phyloP scores from a whole-genome alignment of 2,888 invertebrate species.

The Thalpophila matura region DNA sequence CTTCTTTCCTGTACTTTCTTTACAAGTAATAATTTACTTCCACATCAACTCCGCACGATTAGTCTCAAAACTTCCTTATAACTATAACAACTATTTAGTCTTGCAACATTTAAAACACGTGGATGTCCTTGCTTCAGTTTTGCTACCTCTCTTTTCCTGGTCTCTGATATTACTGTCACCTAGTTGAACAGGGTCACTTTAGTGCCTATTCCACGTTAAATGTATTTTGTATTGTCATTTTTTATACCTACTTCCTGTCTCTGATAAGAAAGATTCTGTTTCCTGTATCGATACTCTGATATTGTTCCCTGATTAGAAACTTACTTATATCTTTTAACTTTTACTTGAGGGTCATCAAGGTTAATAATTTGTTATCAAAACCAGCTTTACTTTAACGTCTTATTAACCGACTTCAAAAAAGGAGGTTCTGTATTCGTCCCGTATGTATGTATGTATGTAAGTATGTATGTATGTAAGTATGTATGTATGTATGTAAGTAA shows the following conservation, averaged over 20 bases:
- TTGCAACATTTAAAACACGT: conserved; percentile 43
- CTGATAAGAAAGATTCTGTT: conserved; percentile 8
- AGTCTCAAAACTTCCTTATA: conserved; percentile 21
- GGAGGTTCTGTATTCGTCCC: too few species aligned
- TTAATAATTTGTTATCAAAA: conserved; percentile 31
- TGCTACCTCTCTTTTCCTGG: conserved; percentile 58
- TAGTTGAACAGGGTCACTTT: conserved; percentile 36
- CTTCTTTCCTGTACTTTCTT: not conserved
- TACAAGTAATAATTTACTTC: not conserved
- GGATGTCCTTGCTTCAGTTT: conserved; percentile 55
- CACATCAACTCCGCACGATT: conserved; percentile 5
- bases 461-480: too few species aligned
- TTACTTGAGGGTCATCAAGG: conserved; percentile 17
- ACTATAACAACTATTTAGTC: conserved; percentile 11
- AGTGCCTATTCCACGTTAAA: conserved; percentile 34
- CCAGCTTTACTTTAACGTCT: conserved; percentile 10
- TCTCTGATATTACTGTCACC: conserved; percentile 42
- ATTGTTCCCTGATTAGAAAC: not conserved
- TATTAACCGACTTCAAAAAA: too few species aligned
- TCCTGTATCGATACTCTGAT: conserved; percentile 24
- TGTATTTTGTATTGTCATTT: conserved; percentile 24
- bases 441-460: too few species aligned
- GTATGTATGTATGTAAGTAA: too few species aligned
- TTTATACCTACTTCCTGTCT: conserved; percentile 45
- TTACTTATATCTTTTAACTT: conserved; percentile 17